These are phyloP conservation scores for Hyalella azteca DNA, from an alignment of 2,888 invertebrate species.

Conservation along the genomic window DNA sequence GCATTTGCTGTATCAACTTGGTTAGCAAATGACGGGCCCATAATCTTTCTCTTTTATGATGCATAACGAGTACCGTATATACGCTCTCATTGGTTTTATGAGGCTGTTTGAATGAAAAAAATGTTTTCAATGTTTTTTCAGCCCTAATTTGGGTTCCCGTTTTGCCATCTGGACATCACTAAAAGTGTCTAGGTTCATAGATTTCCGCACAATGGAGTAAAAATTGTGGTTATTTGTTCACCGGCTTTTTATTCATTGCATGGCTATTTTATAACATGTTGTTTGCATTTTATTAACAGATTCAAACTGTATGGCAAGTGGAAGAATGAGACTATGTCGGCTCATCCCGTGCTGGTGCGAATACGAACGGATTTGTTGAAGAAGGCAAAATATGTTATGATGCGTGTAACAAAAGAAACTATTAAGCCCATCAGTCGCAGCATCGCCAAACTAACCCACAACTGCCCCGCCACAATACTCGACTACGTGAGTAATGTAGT, in stretches of 20 bases:
- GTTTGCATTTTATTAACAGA: constrained; percentile 64
- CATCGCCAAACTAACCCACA: constrained; percentile 95
- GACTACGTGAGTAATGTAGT: constrained; percentile 82
- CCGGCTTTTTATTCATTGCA: background rate
- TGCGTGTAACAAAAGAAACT: constrained; percentile 96
- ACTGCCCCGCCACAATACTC: constrained; percentile 92
- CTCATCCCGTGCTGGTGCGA: constrained; percentile 82
- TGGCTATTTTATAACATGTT: constrained; percentile 6
- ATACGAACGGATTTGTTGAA: constrained; percentile 87
- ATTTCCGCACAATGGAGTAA: too few species aligned
- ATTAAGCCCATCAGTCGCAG: constrained; percentile 94
- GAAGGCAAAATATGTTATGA: constrained; percentile 94
- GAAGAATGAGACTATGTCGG: constrained; percentile 87
- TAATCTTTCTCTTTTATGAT: too few species aligned
- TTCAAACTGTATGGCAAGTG: constrained; percentile 88
- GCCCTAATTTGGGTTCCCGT: too few species aligned
- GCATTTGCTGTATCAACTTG: too few species aligned
- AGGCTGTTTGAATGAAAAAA: too few species aligned
- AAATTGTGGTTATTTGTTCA: too few species aligned
- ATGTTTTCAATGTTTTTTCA: too few species aligned
- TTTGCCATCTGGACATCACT: too few species aligned
- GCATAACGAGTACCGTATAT: too few species aligned
- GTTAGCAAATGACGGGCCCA: too few species aligned
- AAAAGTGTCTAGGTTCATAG: too few species aligned
- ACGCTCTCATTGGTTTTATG: too few species aligned